Evolutionary conservation across 2,888 invertebrate species (phyloP).

Genomic region (Lepas anatifera): DNA sequence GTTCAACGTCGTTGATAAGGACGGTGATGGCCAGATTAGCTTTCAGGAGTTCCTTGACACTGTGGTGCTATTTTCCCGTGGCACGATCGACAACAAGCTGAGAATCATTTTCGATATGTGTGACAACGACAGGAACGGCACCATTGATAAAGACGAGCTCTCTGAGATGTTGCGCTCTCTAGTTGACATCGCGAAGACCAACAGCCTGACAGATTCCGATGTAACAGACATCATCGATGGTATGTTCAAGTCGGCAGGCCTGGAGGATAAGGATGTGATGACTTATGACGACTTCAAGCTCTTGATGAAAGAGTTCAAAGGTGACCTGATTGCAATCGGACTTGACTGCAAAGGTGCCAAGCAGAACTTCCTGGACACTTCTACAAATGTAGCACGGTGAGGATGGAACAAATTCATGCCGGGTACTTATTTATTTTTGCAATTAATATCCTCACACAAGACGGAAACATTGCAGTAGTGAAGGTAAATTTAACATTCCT

Average conservation of each 20-base stretch:
- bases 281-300: constrained; percentile 84
- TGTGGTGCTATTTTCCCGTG: constrained; percentile 78
- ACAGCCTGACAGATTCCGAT: constrained; percentile 67
- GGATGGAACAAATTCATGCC: no score
- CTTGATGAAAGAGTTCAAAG: constrained; percentile 95
- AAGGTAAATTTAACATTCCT: no score
- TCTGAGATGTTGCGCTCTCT: constrained; percentile 86
- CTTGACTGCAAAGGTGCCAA: constrained; percentile 90
- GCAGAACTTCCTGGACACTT: constrained; percentile 86
- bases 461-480: no score
- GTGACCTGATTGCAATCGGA: constrained; percentile 87
- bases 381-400: constrained; percentile 72
- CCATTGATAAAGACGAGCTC: constrained; percentile 83
- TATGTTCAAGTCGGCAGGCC: constrained; percentile 85
- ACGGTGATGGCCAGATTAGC: constrained; percentile 81
- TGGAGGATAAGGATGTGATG: constrained; percentile 77
- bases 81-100: constrained; percentile 83
- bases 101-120: constrained; percentile 96
- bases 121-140: constrained; percentile 85
- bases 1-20: constrained; percentile 95
- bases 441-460: no score
- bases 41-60: constrained; percentile 88
- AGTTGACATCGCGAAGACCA: constrained; percentile 80
- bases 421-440: no score
- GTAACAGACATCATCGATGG: constrained; percentile 87